A percentile compares a stretch with the other conserved stretches of the same genome.
Evolutionary conservation across 2,797 vertebrate genomes (phyloP).

Genomic region (Sitta carolinensis): DNA sequence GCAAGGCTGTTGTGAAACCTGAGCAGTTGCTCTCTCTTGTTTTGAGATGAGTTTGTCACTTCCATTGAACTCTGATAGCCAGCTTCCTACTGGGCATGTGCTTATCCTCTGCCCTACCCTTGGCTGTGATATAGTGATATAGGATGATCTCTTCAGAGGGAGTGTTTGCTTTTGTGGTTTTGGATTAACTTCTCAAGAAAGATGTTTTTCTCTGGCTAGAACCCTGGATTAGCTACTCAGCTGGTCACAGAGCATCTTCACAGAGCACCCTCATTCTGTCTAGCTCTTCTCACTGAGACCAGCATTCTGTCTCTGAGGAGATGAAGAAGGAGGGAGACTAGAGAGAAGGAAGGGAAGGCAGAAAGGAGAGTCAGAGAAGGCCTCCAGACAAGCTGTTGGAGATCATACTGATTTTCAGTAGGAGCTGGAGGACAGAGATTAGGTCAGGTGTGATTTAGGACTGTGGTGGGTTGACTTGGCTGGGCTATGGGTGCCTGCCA

Average conservation of each 20-base stretch:
- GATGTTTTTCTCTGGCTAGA: background rate
- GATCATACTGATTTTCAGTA: background rate
- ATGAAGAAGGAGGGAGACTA: background rate
- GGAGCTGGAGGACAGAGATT: background rate
- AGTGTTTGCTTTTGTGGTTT: background rate
- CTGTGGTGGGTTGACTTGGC: background rate
- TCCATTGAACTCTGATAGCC: background rate
- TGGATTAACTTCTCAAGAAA: background rate
- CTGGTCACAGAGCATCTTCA: background rate
- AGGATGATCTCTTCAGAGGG: background rate
- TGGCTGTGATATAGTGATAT: background rate
- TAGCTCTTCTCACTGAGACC: background rate
- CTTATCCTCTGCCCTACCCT: background rate
- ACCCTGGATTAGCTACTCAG: background rate
- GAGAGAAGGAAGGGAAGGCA: background rate
- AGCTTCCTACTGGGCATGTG: background rate
- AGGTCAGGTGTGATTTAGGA: background rate
- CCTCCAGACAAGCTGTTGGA: background rate
- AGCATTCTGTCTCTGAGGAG: background rate
- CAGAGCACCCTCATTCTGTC: background rate
- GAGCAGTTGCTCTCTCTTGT: background rate
- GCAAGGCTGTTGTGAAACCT: background rate
- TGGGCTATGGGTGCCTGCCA: background rate
- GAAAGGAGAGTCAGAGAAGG: background rate
- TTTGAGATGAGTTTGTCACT: background rate